phyloP scores from a whole-genome alignment of 2,113 vertebrate genomes.

The Tiliqua scincoides region DNA sequence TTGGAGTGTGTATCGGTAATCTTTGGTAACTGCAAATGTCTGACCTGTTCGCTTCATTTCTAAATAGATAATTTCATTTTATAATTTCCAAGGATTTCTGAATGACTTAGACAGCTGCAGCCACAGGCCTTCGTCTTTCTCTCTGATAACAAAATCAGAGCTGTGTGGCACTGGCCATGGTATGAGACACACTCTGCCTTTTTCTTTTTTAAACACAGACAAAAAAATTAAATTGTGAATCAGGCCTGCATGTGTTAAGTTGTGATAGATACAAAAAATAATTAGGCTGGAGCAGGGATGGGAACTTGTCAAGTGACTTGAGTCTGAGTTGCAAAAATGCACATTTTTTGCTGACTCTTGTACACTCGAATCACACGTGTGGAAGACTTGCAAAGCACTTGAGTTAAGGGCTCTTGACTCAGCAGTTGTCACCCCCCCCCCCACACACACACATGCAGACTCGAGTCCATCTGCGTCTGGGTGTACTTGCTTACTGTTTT shows the following conservation, averaged over 20 bases:
- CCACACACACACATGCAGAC: too few species aligned
- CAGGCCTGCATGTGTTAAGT: neutral
- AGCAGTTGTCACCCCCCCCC: too few species aligned
- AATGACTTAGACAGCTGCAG: constrained; percentile 55
- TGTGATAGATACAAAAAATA: neutral
- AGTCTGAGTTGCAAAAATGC: too few species aligned
- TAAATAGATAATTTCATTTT: constrained; percentile 73
- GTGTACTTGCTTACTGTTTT: too few species aligned
- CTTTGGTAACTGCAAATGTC: constrained; percentile 68
- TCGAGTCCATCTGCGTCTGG: too few species aligned
- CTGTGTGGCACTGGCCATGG: constrained; percentile 21
- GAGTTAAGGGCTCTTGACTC: too few species aligned
- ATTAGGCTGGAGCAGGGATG: neutral
- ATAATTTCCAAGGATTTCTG: constrained; percentile 72
- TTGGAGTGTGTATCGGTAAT: constrained; percentile 64
- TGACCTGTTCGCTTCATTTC: constrained; percentile 68
- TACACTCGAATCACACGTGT: too few species aligned
- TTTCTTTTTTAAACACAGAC: neutral
- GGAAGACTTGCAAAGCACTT: too few species aligned
- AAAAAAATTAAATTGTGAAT: neutral
- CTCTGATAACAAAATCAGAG: constrained; percentile 66
- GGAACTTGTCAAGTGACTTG: too few species aligned
- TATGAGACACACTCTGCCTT: constrained; percentile 42
- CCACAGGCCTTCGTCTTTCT: constrained; percentile 66
- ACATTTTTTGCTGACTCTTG: too few species aligned